Base-by-base conservation (phyloP, 1,140 invertebrate species). In the Leptopilina boulardi region DNA sequence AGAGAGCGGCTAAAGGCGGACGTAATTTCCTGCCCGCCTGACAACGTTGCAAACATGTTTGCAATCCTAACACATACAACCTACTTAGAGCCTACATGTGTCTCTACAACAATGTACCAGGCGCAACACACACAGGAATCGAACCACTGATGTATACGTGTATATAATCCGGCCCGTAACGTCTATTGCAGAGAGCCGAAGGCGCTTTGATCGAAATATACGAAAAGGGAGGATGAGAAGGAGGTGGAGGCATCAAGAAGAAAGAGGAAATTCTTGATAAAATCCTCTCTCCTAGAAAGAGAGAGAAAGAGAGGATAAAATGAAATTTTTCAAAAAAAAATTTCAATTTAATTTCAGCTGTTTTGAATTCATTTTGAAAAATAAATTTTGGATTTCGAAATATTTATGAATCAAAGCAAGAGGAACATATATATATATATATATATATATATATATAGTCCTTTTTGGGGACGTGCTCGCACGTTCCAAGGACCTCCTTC, bases 1-100 rank as follows among this genome's bases (percentile, higher is more conserved):
- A 90, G 87, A 86, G 87, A 86, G 83, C 82, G 82, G 87, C 89
- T 89, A 90, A 91, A 91, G 89, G 90, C 90, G 88, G 86, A 89
- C 89, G 90, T 91, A 91, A 91, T 91, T 91, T 91, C 90, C 90
- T 90, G 90, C 87, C 89, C 88, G 88, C 88, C 89, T 89, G 88
- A 91, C 90, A 91, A 90, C 87, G 87, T 80, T 87, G 82, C 86
- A 89, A 88, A 88, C 87, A 88, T 90, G 89, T 90, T 89, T 89
- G 88, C 88, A 80, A 84, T 89, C 82, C 81, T 80, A 85, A 86
- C 85, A 78, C 80, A 80, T 80, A 81, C 81, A 82, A 73, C 34
- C 30, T 70, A 42, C 78, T 42, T 47, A 47, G 71, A 73, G 44
- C 44, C 71, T 30, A 70, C 72, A 59, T 72, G 19, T 73, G 34